A percentile compares a stretch with the other conserved stretches of the same genome.
phyloP scores from a whole-genome alignment of 1,140 invertebrate genomes.

The Teleopsis dalmanni region DNA sequence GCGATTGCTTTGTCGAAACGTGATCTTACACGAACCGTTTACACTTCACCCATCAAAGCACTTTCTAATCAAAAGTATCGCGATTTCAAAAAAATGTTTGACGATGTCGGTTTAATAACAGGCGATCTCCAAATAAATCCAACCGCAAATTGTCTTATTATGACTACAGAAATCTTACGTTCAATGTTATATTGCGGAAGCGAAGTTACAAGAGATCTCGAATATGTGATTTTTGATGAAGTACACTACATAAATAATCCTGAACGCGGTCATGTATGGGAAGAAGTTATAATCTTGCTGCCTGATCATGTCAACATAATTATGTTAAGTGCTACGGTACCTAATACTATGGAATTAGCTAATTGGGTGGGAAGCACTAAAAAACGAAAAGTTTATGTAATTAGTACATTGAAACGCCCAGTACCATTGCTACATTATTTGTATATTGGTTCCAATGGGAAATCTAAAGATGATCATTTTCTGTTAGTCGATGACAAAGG shows the following conservation, averaged over 20 bases:
- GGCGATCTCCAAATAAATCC: conserved; percentile 95
- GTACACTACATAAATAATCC: conserved; percentile 98
- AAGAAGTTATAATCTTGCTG: conserved; percentile 94
- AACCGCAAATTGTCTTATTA: conserved; percentile 90
- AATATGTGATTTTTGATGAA: conserved; percentile 99
- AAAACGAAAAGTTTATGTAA: conserved; percentile 88
- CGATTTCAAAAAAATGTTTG: conserved; percentile 89
- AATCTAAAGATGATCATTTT: conserved; percentile 75
- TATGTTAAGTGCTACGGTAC: conserved; percentile 95
- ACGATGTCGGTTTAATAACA: conserved; percentile 90
- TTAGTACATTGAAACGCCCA: conserved; percentile 87
- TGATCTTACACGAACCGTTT: conserved; percentile 91
- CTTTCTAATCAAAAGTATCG: conserved; percentile 98
- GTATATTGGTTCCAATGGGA: conserved; percentile 76
- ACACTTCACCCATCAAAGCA: conserved; percentile 99
- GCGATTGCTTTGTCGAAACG: conserved; percentile 89
- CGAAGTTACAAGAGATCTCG: conserved; percentile 89
- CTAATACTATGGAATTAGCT: conserved; percentile 93
- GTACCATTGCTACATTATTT: conserved; percentile 93
- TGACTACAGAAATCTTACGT: conserved; percentile 98
- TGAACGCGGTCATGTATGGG: conserved; percentile 98
- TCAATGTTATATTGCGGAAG: conserved; percentile 96
- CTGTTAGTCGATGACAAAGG: conserved; percentile 73
- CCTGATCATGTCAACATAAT: conserved; percentile 93
- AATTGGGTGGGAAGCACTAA: conserved; percentile 95